Percentiles rank a stretch among this genome's conserved stretches.
Conservation (phyloP, 1,140 invertebrate genomes). For the Dendroctonus valens region DNA sequence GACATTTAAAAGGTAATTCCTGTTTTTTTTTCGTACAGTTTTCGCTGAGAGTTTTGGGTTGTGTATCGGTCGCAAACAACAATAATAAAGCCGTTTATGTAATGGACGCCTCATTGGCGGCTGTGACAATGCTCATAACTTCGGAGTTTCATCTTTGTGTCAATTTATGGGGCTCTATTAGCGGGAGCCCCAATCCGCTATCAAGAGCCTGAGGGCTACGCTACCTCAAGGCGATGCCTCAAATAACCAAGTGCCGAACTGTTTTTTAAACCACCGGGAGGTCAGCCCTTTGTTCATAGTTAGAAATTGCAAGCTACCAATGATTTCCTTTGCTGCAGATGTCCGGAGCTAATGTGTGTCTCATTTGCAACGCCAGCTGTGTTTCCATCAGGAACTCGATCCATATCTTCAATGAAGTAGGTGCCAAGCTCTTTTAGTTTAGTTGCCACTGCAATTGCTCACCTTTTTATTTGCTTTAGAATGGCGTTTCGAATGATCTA, state of each 20-base stretch:
- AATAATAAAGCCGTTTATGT: neutral
- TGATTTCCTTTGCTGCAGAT: neutral
- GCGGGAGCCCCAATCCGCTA: neutral
- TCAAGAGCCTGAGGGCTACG: neutral
- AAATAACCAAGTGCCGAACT: neutral
- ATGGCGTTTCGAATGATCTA: constrained; percentile 6
- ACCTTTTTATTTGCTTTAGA: neutral
- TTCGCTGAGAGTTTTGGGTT: neutral
- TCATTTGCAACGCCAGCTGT: constrained; percentile 58
- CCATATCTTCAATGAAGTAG: neutral
- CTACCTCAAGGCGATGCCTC: neutral
- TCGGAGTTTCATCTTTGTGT: too few species aligned
- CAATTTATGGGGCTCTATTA: too few species aligned
- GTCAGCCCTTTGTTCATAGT: neutral
- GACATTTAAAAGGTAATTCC: constrained; percentile 45
- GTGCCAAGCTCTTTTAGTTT: constrained; percentile 8
- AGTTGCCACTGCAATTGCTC: neutral
- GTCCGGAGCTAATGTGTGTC: constrained; percentile 47
- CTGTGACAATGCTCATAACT: neutral
- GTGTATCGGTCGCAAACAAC: neutral
- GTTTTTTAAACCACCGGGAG: neutral
- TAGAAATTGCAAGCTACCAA: neutral
- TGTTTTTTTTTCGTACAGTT: constrained; percentile 17
- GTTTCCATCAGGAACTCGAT: constrained; percentile 53
- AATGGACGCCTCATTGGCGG: neutral